phyloP scores from a whole-genome alignment of 1,140 invertebrate genomes.

The Choristoneura fumiferana region DNA sequence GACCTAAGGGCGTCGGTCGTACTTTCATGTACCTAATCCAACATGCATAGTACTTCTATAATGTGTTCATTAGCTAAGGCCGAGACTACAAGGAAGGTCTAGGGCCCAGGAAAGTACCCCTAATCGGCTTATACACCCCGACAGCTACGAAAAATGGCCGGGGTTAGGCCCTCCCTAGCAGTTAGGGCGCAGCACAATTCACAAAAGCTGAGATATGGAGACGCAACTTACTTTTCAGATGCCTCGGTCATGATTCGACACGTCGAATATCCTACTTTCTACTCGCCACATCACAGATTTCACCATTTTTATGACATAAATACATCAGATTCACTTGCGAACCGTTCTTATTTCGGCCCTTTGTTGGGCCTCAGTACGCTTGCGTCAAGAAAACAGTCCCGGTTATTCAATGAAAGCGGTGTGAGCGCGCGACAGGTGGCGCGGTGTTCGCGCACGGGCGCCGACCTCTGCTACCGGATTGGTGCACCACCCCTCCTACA shows the following conservation, averaged over 20 bases:
- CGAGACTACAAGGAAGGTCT: background rate
- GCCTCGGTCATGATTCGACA: conserved; percentile 87
- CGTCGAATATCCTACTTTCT: conserved; percentile 84
- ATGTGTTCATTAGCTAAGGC: conserved; percentile 22
- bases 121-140: conserved; percentile 45
- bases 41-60: conserved; percentile 16
- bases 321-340: conserved; percentile 80
- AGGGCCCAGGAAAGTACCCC: conserved; percentile 31
- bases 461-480: conserved; percentile 38
- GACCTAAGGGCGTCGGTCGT: conserved; percentile 68
- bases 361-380: conserved; percentile 74
- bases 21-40: conserved; percentile 36
- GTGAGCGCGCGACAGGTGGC: conserved; percentile 67
- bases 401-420: conserved; percentile 70
- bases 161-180: conserved; percentile 68
- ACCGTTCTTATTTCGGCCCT: conserved; percentile 73
- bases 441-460: conserved; percentile 51
- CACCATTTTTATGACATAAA: conserved; percentile 85
- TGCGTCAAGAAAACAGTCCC: conserved; percentile 71
- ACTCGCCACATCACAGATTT: conserved; percentile 83
- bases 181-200: conserved; percentile 56
- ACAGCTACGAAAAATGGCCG: conserved; percentile 71
- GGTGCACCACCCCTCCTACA: conserved; percentile 29
- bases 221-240: conserved; percentile 84
- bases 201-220: conserved; percentile 49